phyloP scores from a whole-genome alignment of 23 tunicate species.

The Diplosoma virens region DNA sequence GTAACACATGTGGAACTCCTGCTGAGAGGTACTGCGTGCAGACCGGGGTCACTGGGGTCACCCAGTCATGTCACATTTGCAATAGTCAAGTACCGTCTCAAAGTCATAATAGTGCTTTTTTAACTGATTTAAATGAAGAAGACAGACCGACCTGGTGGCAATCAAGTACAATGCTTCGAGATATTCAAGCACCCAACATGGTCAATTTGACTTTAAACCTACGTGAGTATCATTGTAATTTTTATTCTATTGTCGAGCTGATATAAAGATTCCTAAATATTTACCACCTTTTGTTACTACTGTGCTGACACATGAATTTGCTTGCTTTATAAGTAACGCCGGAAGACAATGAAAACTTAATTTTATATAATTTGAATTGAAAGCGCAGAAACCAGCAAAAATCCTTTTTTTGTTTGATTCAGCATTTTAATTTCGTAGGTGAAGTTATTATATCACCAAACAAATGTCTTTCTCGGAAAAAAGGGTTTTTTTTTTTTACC shows the following conservation, averaged over 20 bases:
- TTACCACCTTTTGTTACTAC: too few relatives aligned
- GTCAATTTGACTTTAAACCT: conserved; percentile 85
- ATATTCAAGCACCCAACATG: conserved; percentile 76
- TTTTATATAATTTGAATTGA: too few relatives aligned
- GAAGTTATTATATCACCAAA: too few relatives aligned
- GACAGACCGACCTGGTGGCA: conserved; percentile 87
- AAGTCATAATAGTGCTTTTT: conserved; percentile 43
- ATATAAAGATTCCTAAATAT: background rate
- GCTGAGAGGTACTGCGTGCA: conserved; percentile 86
- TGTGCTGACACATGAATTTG: too few relatives aligned
- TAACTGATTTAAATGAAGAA: conserved; percentile 75
- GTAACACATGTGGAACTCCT: conserved; percentile 84
- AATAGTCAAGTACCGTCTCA: conserved; percentile 18
- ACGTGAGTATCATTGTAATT: conserved; percentile 45
- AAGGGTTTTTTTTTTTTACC: too few relatives aligned
- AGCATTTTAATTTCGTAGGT: too few relatives aligned
- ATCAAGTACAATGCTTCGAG: conserved; percentile 80
- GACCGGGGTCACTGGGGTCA: conserved; percentile 89
- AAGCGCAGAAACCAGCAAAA: too few relatives aligned
- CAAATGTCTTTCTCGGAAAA: too few relatives aligned
- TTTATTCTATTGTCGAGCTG: background rate
- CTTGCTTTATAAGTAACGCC: too few relatives aligned
- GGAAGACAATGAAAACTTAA: too few relatives aligned
- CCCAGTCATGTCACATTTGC: conserved; percentile 83
- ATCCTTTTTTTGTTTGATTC: too few relatives aligned